These are phyloP conservation scores for Cynocephalus volans DNA, from an alignment of 2,113 vertebrate genomes.

Conservation along the genomic window DNA sequence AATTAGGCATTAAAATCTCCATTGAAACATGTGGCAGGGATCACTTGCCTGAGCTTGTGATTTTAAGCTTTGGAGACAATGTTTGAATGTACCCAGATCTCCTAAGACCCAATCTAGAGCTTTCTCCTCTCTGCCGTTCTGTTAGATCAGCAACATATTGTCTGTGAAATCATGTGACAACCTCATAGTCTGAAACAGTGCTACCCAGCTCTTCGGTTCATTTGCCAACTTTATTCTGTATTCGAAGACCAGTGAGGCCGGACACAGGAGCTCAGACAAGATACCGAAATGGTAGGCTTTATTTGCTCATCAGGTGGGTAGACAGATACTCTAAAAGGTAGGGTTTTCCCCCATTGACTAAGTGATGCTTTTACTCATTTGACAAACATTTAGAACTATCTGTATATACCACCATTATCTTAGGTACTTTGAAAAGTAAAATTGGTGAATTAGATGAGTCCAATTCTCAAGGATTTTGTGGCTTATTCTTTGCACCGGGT, in stretches of 20 bases:
- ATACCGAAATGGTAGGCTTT: background rate
- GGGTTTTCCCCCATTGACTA: background rate
- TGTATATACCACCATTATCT: background rate
- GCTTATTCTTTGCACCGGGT: background rate
- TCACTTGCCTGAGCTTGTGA: background rate
- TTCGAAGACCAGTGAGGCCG: background rate
- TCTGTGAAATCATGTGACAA: background rate
- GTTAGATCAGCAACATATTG: background rate
- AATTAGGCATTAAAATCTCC: background rate
- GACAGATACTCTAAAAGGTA: no score
- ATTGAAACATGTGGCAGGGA: fast-evolving
- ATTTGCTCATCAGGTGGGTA: no score
- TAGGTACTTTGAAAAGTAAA: background rate
- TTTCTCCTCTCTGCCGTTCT: background rate
- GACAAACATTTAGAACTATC: background rate
- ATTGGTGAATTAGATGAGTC: background rate
- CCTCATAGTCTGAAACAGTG: background rate
- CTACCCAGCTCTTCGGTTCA: background rate
- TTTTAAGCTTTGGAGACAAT: fast-evolving
- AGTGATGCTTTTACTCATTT: background rate
- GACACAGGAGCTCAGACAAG: no score
- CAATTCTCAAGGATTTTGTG: background rate
- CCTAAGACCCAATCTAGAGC: no score
- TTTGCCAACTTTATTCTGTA: background rate
- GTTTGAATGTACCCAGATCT: fast-evolving